These are phyloP conservation scores for Crypturellus tataupa DNA, from an alignment of 2,797 vertebrate genomes.

Conservation along the genomic window DNA sequence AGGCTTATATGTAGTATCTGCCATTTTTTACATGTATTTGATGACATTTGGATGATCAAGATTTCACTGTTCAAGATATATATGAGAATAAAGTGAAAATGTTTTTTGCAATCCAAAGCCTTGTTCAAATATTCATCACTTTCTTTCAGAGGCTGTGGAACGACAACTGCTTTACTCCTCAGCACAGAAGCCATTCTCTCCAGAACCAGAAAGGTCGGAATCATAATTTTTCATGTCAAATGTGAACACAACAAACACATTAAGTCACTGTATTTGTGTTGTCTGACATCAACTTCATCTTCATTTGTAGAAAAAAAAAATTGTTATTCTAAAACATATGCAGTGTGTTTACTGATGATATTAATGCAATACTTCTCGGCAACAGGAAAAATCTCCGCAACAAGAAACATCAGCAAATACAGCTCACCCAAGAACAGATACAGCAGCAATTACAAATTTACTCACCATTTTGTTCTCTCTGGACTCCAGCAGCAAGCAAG, in stretches of 20 bases:
- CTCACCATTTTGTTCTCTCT: slow-evolving; percentile 97
- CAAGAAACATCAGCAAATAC: neutral
- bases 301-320: neutral
- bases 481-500: slow-evolving; percentile 96
- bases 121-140: neutral
- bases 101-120: neutral
- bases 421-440: neutral
- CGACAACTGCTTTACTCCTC: neutral
- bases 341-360: neutral
- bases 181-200: neutral
- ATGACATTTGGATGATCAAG: neutral
- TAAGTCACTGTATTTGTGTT: neutral
- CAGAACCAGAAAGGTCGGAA: neutral
- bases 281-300: neutral
- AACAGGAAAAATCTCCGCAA: neutral
- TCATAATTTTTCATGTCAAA: neutral
- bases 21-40: neutral
- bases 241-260: neutral
- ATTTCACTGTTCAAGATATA: neutral
- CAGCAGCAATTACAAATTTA: slow-evolving; percentile 40
- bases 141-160: neutral
- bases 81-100: slow-evolving; percentile 6
- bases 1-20: neutral
- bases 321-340: neutral
- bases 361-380: neutral